phyloP scores from a whole-genome alignment of 2,888 invertebrate genomes.

The Oxystoma pomonae region DNA sequence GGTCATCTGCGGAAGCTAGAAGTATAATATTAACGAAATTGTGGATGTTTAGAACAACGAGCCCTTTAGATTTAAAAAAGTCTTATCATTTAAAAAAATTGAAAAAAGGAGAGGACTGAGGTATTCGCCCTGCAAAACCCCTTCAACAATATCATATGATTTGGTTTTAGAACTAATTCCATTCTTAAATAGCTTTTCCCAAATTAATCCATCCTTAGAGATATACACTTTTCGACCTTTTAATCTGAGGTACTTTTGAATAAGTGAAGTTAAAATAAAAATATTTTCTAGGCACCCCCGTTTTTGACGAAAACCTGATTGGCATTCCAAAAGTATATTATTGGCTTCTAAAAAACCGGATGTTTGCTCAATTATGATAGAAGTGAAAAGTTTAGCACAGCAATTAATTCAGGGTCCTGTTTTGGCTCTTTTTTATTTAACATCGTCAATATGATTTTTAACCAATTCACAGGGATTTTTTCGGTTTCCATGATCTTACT shows the following conservation, averaged over 20 bases:
- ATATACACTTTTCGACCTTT: neutral
- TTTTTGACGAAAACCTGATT: neutral
- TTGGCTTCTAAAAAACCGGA: neutral
- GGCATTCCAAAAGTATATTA: neutral
- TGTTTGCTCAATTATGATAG: neutral
- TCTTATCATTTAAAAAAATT: neutral
- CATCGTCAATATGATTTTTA: neutral
- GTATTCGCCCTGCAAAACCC: neutral
- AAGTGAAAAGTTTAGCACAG: neutral
- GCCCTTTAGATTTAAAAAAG: neutral
- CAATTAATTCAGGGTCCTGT: neutral
- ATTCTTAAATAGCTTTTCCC: neutral
- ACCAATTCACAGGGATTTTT: neutral
- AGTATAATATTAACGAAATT: neutral
- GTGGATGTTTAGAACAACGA: neutral
- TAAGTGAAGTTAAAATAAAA: neutral
- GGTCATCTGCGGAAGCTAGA: neutral
- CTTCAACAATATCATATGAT: neutral
- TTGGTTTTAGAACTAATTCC: neutral
- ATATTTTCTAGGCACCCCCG: neutral
- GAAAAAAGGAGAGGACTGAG: neutral
- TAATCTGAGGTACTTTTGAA: neutral
- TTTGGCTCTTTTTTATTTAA: neutral
- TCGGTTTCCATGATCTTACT: neutral
- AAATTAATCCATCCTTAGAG: neutral